A percentile compares a stretch with the other conserved stretches of the same genome.
Evolutionary conservation across 2,113 vertebrate genomes (phyloP).

Genomic region (Chauna torquata): DNA sequence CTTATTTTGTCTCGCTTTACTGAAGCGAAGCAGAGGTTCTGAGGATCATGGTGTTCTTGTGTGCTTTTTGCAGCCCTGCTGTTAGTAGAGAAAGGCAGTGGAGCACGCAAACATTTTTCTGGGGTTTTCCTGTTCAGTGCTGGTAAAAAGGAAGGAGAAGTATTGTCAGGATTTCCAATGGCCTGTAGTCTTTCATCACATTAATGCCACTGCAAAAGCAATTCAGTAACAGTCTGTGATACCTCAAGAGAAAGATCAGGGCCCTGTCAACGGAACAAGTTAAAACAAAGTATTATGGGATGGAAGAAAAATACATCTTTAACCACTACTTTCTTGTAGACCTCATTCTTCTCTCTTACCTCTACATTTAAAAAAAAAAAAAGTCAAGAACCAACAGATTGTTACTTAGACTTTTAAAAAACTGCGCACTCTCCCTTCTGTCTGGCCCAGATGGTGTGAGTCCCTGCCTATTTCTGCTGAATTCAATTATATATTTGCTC

Average conservation of each 20-base stretch:
- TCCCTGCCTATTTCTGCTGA: neutral
- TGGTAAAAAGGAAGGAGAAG: neutral
- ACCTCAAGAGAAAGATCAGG: neutral
- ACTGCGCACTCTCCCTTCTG: fast-evolving
- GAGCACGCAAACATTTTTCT: neutral
- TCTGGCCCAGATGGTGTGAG: neutral
- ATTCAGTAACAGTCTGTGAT: neutral
- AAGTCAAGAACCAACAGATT: neutral
- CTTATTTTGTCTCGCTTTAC: neutral
- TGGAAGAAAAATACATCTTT: neutral
- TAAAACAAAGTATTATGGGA: neutral
- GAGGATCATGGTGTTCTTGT: neutral
- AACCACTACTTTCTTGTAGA: neutral
- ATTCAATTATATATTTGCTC: neutral
- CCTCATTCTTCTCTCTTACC: neutral
- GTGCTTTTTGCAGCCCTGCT: neutral
- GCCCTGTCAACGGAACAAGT: neutral
- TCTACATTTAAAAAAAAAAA: neutral
- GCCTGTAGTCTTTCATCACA: neutral
- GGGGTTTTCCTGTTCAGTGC: neutral
- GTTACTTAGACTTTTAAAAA: neutral
- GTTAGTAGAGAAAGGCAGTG: neutral
- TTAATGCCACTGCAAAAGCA: neutral
- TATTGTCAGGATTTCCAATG: neutral
- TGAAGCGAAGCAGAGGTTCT: neutral